Conservation (phyloP, 2,888 invertebrate genomes). For the Leptinotarsa haldemani region DNA sequence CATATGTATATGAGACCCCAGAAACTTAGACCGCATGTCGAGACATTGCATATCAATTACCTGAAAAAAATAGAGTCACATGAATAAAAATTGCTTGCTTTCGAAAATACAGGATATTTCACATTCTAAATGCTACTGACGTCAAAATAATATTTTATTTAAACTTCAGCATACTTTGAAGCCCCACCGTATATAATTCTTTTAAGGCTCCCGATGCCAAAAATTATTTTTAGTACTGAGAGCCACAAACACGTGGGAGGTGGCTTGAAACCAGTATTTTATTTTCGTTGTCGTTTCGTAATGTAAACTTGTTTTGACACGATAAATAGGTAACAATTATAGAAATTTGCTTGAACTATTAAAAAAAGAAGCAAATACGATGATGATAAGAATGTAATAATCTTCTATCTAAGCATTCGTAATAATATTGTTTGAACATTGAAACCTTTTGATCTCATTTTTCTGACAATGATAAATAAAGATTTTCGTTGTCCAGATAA, state of each 20-base stretch:
- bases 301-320: not conserved
- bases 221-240: slow-evolving; percentile 17
- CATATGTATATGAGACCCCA: no score
- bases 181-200: not conserved
- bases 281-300: slow-evolving; percentile 10
- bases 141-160: not conserved
- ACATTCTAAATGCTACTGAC: not conserved
- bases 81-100: no score
- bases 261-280: not conserved
- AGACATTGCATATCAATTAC: not conserved
- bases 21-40: not conserved
- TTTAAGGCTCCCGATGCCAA: not conserved
- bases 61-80: not conserved
- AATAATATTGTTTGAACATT: no score
- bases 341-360: no score
- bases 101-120: no score
- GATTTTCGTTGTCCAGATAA: no score
- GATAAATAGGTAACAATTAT: not conserved
- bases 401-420: no score
- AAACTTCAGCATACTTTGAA: not conserved
- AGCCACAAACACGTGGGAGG: slow-evolving; percentile 10
- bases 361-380: no score
- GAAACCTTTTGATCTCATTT: no score
- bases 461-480: no score
- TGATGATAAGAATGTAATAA: no score